Base-by-base conservation (phyloP, 1,140 invertebrate species). In the Littorina saxatilis region DNA sequence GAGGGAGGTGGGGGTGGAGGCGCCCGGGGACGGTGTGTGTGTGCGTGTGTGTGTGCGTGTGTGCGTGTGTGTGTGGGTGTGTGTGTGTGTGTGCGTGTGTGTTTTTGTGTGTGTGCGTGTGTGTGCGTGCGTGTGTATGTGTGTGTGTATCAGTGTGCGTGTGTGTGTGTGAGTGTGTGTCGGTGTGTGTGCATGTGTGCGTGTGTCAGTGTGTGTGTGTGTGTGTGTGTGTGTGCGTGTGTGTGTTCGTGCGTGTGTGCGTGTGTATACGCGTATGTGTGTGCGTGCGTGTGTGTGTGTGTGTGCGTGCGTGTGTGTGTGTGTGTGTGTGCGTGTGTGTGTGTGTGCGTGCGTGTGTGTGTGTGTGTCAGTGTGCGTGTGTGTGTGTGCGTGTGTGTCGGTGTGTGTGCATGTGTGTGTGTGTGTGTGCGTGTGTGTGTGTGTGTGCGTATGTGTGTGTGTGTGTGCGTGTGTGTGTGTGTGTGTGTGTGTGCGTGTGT, bases 311-410 rank as follows among this genome's bases (percentile, higher is more conserved):
- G 29, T 47, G 43, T 47, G 17, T 47, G n/a, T 29, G n/a, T 66
- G 61, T 29, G 61, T 66, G 61, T 27, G 29, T 66, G 61, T 66
- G 61, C 32, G 61, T 58, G 13, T 27, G 55, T 66, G 61, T 66
- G 61, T 66, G 61, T 66, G 61, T 66, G 61, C 32, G 61, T 66
- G 61, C 32, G 61, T 66, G 61, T 66, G 61, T 66, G 61, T 66
- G 61, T 66, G 61, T 66, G 61, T 66, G 61, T 66, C 27, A 32
- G 61, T 66, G 61, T 66, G n/a, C 5, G n/a, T 23, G 15, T 58
- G n/a, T 58, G 15, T 58, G n/a, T 58, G 29, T 66, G 61, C 32
- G 61, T 66, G 61, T 66, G 61, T 66, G 61, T 66, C 27, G 29
- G 61, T 66, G 61, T 66, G 61, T 66, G 61, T 27, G 55, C n/a